These are phyloP conservation scores for Eupithecia dodoneata DNA, from an alignment of 2,888 invertebrate species.

Conservation along the genomic window DNA sequence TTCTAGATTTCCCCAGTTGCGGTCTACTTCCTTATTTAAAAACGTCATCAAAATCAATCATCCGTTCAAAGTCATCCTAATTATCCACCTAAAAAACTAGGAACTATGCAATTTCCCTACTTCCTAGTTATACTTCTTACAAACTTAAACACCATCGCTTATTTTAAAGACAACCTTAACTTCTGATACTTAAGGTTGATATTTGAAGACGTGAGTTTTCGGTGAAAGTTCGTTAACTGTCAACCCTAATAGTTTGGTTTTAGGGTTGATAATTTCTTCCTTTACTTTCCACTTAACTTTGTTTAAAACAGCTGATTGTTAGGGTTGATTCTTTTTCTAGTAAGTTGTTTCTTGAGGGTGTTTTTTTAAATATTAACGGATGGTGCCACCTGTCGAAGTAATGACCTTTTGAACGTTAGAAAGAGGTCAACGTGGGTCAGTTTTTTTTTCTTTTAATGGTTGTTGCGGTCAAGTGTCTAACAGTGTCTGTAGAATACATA, in stretches of 20 bases:
- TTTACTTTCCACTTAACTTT: constrained; percentile 7
- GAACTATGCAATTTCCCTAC: constrained; percentile 19
- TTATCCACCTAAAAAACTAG: constrained; percentile 26
- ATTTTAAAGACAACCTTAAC: constrained; percentile 23
- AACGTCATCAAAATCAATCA: constrained; percentile 22
- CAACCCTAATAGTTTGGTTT: fast-evolving
- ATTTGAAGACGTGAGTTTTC: neutral
- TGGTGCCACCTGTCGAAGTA: constrained; percentile 45
- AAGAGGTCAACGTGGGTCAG: constrained; percentile 34
- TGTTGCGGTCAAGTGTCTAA: neutral
- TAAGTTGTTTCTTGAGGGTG: constrained; percentile 44
- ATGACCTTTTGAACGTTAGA: constrained; percentile 39
- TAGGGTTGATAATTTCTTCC: constrained; percentile 17
- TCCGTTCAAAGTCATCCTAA: constrained; percentile 26
- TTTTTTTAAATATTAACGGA: constrained; percentile 56
- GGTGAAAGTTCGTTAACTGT: constrained; percentile 17
- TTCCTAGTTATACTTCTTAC: constrained; percentile 30
- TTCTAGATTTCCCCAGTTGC: neutral
- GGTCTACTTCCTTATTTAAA: constrained; percentile 8
- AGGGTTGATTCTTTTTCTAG: constrained; percentile 46
- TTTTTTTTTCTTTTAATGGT: neutral
- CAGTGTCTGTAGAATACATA: neutral
- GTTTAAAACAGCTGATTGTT: constrained; percentile 51
- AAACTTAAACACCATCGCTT: constrained; percentile 9
- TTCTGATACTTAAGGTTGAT: fast-evolving